Evolutionary conservation across 2,797 vertebrate species (phyloP).

Genomic region (Gila robusta): DNA sequence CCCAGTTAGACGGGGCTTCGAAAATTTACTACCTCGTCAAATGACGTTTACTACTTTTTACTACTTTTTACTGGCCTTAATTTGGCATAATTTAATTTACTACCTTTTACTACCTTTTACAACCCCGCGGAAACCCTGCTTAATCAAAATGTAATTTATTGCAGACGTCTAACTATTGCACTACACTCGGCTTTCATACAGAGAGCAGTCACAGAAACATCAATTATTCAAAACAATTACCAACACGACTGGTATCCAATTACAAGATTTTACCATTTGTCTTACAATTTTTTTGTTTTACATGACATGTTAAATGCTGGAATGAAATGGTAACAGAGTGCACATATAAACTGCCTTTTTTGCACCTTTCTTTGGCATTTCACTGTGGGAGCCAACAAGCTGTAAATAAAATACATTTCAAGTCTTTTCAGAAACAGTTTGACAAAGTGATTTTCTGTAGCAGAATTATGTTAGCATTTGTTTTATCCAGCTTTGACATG

Average conservation of each 20-base stretch:
- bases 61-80: too few relatives aligned
- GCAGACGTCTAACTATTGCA: conserved; percentile 4
- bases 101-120: too few relatives aligned
- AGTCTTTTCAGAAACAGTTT: background rate
- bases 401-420: conserved; percentile 1
- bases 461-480: background rate
- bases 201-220: conserved; percentile 13
- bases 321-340: background rate
- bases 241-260: conserved; percentile 17
- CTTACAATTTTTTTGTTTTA: background rate
- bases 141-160: conserved; percentile 31
- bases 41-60: too few relatives aligned
- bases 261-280: conserved; percentile 20
- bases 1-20: too few relatives aligned
- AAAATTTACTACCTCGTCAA: too few relatives aligned
- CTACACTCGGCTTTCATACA: background rate
- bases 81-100: too few relatives aligned
- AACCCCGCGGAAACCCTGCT: too few relatives aligned
- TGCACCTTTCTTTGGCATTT: conserved; percentile 5
- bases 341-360: background rate
- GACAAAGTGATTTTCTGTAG: background rate
- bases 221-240: conserved; percentile 15
- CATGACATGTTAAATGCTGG: background rate
- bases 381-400: background rate
- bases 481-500: background rate